These are phyloP conservation scores for Rhinoraja longicauda DNA, from an alignment of 2,797 vertebrate genomes.

Conservation along the genomic window DNA sequence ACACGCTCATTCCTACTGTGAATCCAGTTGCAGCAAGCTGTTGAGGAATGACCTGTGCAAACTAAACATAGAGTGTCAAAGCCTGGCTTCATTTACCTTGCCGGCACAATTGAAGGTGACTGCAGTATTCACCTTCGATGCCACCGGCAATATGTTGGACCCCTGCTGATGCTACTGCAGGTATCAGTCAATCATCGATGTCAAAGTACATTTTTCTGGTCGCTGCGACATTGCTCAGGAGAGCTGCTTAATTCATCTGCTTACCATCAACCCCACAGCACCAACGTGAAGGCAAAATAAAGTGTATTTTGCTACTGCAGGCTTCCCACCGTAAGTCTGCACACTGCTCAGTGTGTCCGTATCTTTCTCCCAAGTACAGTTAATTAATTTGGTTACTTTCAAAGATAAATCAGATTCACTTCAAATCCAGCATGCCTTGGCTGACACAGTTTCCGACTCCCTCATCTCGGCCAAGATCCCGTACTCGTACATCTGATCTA, in stretches of 20 bases:
- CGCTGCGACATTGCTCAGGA: background rate
- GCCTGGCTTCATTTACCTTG: background rate
- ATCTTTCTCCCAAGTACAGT: background rate
- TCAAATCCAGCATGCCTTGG: background rate
- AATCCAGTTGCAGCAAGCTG: background rate
- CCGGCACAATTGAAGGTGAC: background rate
- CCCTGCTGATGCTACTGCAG: slow-evolving; percentile 13
- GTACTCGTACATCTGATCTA: background rate
- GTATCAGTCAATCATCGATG: slow-evolving; percentile 32
- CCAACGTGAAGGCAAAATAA: background rate
- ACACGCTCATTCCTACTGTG: background rate
- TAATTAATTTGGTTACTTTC: background rate
- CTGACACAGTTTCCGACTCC: background rate
- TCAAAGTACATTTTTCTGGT: slow-evolving; percentile 28
- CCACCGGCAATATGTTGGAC: background rate
- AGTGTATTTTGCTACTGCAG: background rate
- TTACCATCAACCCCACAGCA: background rate
- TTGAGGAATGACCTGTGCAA: slow-evolving; percentile 12
- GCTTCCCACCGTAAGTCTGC: background rate
- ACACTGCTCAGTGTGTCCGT: background rate
- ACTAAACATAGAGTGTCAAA: slow-evolving; percentile 22
- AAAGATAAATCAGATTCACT: background rate
- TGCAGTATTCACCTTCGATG: slow-evolving; percentile 5
- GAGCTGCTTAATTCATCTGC: slow-evolving; percentile 19
- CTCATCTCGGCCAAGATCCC: background rate